phyloP scores from a whole-genome alignment of 2,888 invertebrate species.

The Hoplodrina blanda region DNA sequence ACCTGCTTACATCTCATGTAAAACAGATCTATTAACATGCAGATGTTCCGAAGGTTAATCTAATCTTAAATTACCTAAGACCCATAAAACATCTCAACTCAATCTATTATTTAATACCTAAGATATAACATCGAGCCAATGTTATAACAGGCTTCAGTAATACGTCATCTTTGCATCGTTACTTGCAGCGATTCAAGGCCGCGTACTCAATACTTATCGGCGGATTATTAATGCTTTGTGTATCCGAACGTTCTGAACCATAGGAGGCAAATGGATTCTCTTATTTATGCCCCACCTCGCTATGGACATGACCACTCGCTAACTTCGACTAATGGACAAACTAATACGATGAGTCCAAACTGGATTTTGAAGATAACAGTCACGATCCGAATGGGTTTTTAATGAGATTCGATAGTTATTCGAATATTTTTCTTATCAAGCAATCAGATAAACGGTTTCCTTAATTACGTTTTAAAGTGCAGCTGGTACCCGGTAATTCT shows the following conservation, averaged over 20 bases:
- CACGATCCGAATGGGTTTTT: conserved; percentile 20
- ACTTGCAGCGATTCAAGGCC: conserved; percentile 62
- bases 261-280: conserved; percentile 42
- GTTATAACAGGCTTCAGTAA: conserved; percentile 53
- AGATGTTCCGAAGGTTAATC: background rate
- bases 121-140: conserved; percentile 27
- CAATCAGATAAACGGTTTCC: conserved; percentile 38
- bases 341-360: conserved; percentile 31
- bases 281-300: conserved; percentile 29
- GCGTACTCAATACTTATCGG: conserved; percentile 65
- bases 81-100: background rate
- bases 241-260: conserved; percentile 36
- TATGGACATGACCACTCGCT: background rate
- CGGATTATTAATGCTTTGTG: conserved; percentile 58
- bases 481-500: conserved; percentile 10
- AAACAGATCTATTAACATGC: background rate
- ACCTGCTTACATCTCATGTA: background rate
- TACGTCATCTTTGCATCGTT: conserved; percentile 57
- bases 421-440: conserved; percentile 26
- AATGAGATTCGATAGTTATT: conserved; percentile 28
- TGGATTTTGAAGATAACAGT: conserved; percentile 12
- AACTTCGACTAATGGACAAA: conserved; percentile 7
- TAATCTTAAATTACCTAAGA: background rate
- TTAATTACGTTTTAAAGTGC: conserved; percentile 11
- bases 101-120: conserved; percentile 45